Evolutionary conservation across 2,113 vertebrate species (phyloP).

Genomic region (Sebastes fasciatus): DNA sequence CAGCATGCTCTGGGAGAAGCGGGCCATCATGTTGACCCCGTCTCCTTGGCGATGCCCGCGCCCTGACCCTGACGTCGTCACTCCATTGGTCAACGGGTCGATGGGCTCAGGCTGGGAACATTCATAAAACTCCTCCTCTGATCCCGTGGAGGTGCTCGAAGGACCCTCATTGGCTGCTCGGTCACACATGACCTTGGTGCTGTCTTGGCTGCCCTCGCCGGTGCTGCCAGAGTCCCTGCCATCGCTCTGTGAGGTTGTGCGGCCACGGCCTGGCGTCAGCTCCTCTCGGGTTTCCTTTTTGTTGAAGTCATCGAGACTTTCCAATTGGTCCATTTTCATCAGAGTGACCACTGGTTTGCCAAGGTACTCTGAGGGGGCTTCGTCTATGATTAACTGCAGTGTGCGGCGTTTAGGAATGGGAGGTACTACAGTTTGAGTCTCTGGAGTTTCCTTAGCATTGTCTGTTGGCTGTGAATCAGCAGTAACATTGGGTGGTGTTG

Average conservation of each 20-base stretch:
- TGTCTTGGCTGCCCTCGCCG: slow-evolving; percentile 73
- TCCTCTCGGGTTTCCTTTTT: background rate
- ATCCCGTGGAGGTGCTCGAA: slow-evolving; percentile 88
- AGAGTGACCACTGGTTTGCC: slow-evolving; percentile 70
- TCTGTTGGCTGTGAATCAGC: slow-evolving; percentile 41
- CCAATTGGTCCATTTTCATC: slow-evolving; percentile 63
- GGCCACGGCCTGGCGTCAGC: background rate
- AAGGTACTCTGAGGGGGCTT: slow-evolving; percentile 21
- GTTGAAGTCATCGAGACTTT: slow-evolving; percentile 2
- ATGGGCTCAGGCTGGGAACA: slow-evolving; percentile 49
- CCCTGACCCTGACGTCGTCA: slow-evolving; percentile 62
- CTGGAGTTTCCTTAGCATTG: slow-evolving; percentile 12
- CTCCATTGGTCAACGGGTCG: slow-evolving; percentile 64
- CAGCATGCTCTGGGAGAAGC: slow-evolving; percentile 86
- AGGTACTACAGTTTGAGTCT: slow-evolving; percentile 33
- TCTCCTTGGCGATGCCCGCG: slow-evolving; percentile 62
- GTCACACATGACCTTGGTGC: slow-evolving; percentile 77
- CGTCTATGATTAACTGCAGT: slow-evolving; percentile 80
- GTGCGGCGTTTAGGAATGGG: slow-evolving; percentile 93
- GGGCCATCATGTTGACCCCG: slow-evolving; percentile 83
- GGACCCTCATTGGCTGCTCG: slow-evolving; percentile 61
- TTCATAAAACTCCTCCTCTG: slow-evolving; percentile 91
- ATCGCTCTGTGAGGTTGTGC: slow-evolving; percentile 12
- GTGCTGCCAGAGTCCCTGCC: slow-evolving; percentile 54
- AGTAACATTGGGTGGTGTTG: slow-evolving; percentile 3